Evolutionary conservation across 1,140 invertebrate genomes (phyloP).

Genomic region (Saxidomus purpurata): DNA sequence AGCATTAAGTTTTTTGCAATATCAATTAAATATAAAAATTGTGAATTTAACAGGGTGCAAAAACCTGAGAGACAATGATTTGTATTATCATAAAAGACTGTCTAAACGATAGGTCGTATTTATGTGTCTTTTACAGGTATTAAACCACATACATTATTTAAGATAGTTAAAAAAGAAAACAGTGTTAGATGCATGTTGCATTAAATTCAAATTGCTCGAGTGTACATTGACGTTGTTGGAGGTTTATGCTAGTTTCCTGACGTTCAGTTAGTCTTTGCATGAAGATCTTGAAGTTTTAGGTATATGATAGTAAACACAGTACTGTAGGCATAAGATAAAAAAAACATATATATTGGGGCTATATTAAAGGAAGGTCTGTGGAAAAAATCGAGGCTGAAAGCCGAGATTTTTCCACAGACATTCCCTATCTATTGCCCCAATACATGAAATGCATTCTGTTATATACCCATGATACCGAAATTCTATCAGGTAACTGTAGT

Average conservation of each 20-base stretch:
- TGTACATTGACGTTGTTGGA: too few relatives aligned
- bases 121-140: slow-evolving; percentile 4
- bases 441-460: too few relatives aligned
- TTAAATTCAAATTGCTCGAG: neutral
- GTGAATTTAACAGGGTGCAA: neutral
- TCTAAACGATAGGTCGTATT: neutral
- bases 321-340: too few relatives aligned
- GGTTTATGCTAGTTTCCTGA: neutral
- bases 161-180: slow-evolving; percentile 1
- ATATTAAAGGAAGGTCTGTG: too few relatives aligned
- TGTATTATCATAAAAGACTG: neutral
- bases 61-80: neutral
- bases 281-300: neutral
- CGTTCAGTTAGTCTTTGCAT: neutral
- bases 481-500: too few relatives aligned
- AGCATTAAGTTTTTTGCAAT: neutral
- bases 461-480: too few relatives aligned
- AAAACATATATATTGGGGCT: too few relatives aligned
- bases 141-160: neutral
- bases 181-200: slow-evolving; percentile 18
- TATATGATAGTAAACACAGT: too few relatives aligned
- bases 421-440: too few relatives aligned
- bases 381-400: too few relatives aligned
- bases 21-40: neutral
- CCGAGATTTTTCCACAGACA: too few relatives aligned